Evolutionary conservation across 1,140 invertebrate species (phyloP).

Genomic region (Lordiphosa stackelbergi): DNA sequence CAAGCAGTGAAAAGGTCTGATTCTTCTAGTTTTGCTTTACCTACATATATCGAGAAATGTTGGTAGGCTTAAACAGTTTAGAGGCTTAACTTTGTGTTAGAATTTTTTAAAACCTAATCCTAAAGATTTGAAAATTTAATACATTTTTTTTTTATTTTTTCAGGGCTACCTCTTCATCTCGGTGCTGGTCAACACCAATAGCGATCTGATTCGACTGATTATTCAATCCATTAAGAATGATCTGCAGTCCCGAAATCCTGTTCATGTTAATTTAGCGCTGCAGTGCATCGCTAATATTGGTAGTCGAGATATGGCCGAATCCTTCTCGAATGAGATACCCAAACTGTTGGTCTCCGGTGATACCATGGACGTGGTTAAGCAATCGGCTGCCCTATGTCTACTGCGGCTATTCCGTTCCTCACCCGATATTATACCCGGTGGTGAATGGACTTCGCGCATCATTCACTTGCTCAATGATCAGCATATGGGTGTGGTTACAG

Average conservation of each 20-base stretch:
- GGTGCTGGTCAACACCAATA: conserved; percentile 99
- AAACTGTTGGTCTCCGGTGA: conserved; percentile 98
- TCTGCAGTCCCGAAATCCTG: conserved; percentile 96
- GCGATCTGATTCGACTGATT: conserved; percentile 99
- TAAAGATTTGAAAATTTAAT: too few species aligned
- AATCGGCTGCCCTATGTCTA: conserved; percentile 98
- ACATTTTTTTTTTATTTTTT: conserved; percentile 67
- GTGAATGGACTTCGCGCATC: conserved; percentile 99
- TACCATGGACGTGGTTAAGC: conserved; percentile 99
- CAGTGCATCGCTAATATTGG: conserved; percentile 99
- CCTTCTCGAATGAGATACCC: conserved; percentile 98
- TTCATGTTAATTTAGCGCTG: conserved; percentile 98
- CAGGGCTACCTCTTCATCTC: conserved; percentile 99
- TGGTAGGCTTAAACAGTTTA: too few species aligned
- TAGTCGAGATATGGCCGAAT: conserved; percentile 99
- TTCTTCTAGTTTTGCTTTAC: too few species aligned
- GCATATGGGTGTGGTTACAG: conserved; percentile 99
- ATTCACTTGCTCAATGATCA: conserved; percentile 99
- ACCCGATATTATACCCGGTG: conserved; percentile 95
- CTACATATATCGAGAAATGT: too few species aligned
- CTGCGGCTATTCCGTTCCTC: conserved; percentile 94
- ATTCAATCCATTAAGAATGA: conserved; percentile 99
- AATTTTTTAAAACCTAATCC: too few species aligned
- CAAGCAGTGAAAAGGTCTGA: too few species aligned
- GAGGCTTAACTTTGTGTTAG: too few species aligned